phyloP scores from a whole-genome alignment of 1,140 invertebrate species.

The Aplysia californica region DNA sequence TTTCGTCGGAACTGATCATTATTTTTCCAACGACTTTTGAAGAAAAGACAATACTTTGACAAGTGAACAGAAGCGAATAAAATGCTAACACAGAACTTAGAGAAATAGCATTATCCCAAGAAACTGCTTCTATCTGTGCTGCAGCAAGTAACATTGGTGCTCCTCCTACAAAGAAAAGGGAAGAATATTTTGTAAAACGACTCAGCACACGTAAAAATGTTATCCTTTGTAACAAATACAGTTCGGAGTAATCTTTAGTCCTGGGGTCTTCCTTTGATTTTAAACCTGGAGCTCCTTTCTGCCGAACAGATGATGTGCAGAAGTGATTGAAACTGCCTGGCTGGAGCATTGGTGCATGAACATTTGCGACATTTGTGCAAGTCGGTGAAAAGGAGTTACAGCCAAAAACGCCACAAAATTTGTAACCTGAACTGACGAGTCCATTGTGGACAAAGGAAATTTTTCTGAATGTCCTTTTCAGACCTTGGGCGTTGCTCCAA shows the following conservation, averaged over 20 bases:
- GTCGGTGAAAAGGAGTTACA: background rate
- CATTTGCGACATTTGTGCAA: background rate
- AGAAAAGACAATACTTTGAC: background rate
- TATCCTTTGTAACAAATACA: background rate
- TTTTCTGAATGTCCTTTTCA: too few species aligned
- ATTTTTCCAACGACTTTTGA: background rate
- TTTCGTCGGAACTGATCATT: background rate
- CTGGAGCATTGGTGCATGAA: background rate
- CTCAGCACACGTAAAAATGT: background rate
- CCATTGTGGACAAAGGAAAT: too few species aligned
- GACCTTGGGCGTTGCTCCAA: too few species aligned
- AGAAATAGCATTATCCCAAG: background rate
- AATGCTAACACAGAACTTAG: background rate
- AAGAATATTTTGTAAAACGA: background rate
- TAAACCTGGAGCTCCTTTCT: background rate
- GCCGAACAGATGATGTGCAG: background rate
- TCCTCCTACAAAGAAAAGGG: background rate
- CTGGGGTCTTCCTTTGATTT: background rate
- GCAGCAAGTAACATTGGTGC: background rate
- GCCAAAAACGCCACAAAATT: too few species aligned
- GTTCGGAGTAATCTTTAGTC: background rate
- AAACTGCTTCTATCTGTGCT: background rate
- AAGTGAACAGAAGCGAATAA: background rate
- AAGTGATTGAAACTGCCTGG: background rate
- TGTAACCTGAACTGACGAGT: too few species aligned